A percentile compares a stretch with the other conserved stretches of the same genome.
These are phyloP conservation scores for Cinclus mexicanus DNA, from an alignment of 2,113 vertebrate species.

Conservation along the genomic window DNA sequence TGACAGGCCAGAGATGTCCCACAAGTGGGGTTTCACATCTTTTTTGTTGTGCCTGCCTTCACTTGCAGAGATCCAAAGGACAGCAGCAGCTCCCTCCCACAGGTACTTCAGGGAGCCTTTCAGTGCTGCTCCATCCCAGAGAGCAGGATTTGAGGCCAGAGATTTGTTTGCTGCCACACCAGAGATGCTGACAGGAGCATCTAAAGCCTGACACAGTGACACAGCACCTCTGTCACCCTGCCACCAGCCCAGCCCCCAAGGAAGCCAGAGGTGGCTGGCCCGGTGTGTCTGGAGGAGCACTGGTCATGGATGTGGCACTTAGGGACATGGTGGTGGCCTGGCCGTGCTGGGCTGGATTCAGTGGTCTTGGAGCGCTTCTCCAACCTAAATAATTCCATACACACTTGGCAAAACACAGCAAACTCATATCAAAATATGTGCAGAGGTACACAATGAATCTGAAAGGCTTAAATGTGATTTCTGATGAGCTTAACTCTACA, in stretches of 20 bases:
- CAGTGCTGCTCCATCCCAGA: neutral
- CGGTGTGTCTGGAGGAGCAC: neutral
- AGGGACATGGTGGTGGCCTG: neutral
- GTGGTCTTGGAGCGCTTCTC: neutral
- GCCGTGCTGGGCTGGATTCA: neutral
- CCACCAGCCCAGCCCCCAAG: neutral
- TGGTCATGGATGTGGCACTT: neutral
- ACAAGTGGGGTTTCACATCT: too few species aligned
- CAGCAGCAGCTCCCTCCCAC: neutral
- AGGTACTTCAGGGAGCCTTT: neutral
- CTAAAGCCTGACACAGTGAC: neutral
- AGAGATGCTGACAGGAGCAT: neutral
- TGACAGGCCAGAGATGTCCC: neutral
- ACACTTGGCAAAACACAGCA: neutral
- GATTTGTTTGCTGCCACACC: neutral
- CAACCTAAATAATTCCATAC: neutral
- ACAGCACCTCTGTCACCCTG: neutral
- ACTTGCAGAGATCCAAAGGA: neutral
- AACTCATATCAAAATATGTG: accelerated
- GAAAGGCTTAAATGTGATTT: neutral
- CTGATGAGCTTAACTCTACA: neutral
- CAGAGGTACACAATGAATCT: neutral
- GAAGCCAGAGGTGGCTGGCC: accelerated
- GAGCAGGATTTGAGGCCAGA: neutral
- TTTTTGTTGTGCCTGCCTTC: neutral